Evolutionary conservation across 2,888 invertebrate species (phyloP), one percentile per base, ranked within the genome.

Genomic region (Nezara viridula): DNA sequence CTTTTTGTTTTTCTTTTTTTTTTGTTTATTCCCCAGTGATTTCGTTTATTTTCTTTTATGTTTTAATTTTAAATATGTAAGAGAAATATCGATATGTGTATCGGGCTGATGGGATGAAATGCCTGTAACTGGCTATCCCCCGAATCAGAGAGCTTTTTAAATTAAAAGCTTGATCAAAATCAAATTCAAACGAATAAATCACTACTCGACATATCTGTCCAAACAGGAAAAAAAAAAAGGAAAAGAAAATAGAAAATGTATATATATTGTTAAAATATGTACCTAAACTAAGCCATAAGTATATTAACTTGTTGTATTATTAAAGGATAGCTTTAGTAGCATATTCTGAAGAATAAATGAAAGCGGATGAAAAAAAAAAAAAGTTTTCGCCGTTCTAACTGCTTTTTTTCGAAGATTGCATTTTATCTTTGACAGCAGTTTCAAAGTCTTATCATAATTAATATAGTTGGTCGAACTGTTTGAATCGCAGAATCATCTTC

Each of bases 21-120:
- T 27, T 60, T 21, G 32, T 21, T 37, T 2, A 32, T 21, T 12
- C n/a, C 24, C 81, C 24, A 44, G 81, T 24, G n/a, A 44, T 81
- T 81, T 81, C 81, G 81, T 44, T 81, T 81, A 81, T 81, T 81
- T 81, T 81, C 44, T 37, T 40, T 81, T 81, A 73, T 73, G 66
- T 73, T 81, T 81, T 81, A 81, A 81, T 81, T 81, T 81, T n/a
- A 81, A 81, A 81, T 81, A 44, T n/a, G 44, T 81, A 81, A 81
- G 44, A n/a, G 81, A 44, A 81, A 47, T 81, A 44, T 81, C n/a
- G 47, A 81, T 81, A 81, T 40, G 27, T 60, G n/a, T 77, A 77
- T 81, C 14, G 81, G 44, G 16, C n/a, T 81, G 81, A 81, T 81
- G 81, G 81, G n/a, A 44, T 81, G 24, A 10, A 40, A 32, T 21